Evolutionary conservation across 2,113 vertebrate species (phyloP).

Genomic region (Apodemus speciosus): DNA sequence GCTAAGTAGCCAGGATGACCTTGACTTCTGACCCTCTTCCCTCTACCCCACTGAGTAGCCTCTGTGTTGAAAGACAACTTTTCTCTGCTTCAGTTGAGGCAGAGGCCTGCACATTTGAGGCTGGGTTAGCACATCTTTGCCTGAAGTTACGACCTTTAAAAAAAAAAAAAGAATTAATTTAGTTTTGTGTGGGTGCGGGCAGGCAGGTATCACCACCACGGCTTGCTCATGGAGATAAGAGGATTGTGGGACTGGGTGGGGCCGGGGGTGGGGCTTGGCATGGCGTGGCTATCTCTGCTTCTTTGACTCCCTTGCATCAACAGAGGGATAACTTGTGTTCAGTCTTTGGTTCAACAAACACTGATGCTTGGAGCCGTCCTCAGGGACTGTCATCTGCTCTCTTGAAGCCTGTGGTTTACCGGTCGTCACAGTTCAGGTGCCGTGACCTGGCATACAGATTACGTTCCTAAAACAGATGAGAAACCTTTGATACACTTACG

Average conservation of each 20-base stretch:
- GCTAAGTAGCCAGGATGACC: neutral
- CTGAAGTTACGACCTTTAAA: neutral
- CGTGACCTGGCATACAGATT: neutral
- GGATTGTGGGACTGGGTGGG: neutral
- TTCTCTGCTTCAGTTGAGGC: no score
- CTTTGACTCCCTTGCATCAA: neutral
- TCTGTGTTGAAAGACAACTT: neutral
- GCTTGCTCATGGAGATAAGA: neutral
- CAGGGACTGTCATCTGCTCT: no score
- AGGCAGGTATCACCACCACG: fast-evolving
- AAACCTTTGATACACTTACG: neutral
- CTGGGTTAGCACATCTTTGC: neutral
- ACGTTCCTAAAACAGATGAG: neutral
- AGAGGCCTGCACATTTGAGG: neutral
- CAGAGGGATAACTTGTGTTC: neutral
- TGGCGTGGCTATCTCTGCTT: neutral
- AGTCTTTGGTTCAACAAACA: neutral
- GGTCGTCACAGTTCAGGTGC: neutral
- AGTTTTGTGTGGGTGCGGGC: neutral
- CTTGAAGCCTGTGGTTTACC: neutral
- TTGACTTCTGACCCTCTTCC: neutral
- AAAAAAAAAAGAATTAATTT: neutral
- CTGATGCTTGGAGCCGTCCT: neutral
- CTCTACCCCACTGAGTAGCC: no score
- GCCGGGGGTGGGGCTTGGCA: neutral